These are phyloP conservation scores for Siniperca scherzeri DNA, from an alignment of 2,797 vertebrate species.

Conservation along the genomic window DNA sequence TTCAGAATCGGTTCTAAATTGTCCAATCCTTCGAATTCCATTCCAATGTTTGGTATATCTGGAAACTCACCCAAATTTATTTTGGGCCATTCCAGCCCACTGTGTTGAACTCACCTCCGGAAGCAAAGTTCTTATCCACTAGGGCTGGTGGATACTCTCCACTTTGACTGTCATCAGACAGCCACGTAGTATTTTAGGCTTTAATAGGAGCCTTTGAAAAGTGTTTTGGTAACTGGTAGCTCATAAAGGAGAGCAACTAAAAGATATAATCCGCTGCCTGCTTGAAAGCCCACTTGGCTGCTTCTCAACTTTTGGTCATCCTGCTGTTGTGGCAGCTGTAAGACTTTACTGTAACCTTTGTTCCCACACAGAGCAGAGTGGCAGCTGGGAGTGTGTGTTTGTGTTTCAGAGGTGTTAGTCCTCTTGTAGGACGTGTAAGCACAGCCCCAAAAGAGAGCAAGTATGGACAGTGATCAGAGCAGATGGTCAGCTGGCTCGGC, in stretches of 20 bases:
- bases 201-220: neutral
- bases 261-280: neutral
- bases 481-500: slow-evolving; percentile 23
- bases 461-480: slow-evolving; percentile 20
- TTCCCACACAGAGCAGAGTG: slow-evolving; percentile 23
- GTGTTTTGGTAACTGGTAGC: neutral
- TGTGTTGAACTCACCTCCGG: too few relatives aligned
- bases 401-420: slow-evolving; percentile 7
- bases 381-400: slow-evolving; percentile 25
- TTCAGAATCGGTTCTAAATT: too few relatives aligned
- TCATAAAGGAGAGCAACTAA: neutral
- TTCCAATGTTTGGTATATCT: too few relatives aligned
- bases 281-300: slow-evolving; percentile 2
- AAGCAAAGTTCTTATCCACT: too few relatives aligned
- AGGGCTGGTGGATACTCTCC: too few relatives aligned
- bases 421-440: slow-evolving; percentile 9
- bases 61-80: too few relatives aligned
- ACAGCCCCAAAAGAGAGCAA: slow-evolving; percentile 15
- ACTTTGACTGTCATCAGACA: neutral
- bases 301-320: neutral
- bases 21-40: too few relatives aligned
- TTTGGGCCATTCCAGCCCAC: too few relatives aligned
- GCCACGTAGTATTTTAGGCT: neutral
- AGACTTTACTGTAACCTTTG: slow-evolving; percentile 52
- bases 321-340: slow-evolving; percentile 60